A percentile compares a stretch with the other conserved stretches of the same genome.
These are phyloP conservation scores for Arrhamphus sclerolepis DNA, from an alignment of 2,797 vertebrate species.

Conservation along the genomic window DNA sequence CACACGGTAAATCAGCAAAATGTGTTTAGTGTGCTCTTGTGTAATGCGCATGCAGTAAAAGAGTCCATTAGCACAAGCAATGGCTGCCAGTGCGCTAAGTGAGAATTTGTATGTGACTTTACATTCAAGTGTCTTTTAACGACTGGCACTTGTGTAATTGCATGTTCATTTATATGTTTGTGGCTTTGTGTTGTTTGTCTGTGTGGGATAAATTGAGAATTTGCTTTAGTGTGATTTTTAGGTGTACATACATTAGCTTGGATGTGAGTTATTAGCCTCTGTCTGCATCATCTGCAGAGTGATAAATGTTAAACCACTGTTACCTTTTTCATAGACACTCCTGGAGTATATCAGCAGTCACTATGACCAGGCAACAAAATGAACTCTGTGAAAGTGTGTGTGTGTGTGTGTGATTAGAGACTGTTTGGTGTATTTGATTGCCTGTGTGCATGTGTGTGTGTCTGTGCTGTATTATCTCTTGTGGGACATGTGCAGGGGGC, in stretches of 20 bases:
- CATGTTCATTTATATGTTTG: conserved; percentile 1
- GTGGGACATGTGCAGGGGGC: conserved; percentile 65
- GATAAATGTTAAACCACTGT: conserved; percentile 51
- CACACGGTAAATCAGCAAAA: conserved; percentile 59
- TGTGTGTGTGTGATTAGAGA: too few relatives aligned
- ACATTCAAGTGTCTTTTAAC: conserved; percentile 61
- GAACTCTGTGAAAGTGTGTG: conserved; percentile 19
- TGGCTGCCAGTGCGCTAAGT: conserved; percentile 22
- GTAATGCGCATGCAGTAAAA: conserved; percentile 64
- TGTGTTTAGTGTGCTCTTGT: conserved; percentile 39
- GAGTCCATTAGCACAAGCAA: conserved; percentile 63
- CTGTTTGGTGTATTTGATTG: neutral
- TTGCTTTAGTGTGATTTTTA: conserved; percentile 38
- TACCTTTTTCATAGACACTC: conserved; percentile 40
- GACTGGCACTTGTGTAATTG: conserved; percentile 40
- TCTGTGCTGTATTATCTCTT: conserved; percentile 70
- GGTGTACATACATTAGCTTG: conserved; percentile 50
- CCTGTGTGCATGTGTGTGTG: conserved; percentile 43
- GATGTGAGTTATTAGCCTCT: conserved; percentile 53
- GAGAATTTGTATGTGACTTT: conserved; percentile 54
- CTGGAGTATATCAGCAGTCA: conserved; percentile 29
- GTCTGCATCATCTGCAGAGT: conserved; percentile 50
- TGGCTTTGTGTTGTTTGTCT: conserved; percentile 10
- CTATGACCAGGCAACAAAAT: conserved; percentile 39
- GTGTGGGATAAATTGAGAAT: conserved; percentile 32